A percentile compares a stretch with the other conserved stretches of the same genome.
Conservation (phyloP, 2,113 vertebrate genomes). For the Sinocyclocheilus maitianheensis region DNA sequence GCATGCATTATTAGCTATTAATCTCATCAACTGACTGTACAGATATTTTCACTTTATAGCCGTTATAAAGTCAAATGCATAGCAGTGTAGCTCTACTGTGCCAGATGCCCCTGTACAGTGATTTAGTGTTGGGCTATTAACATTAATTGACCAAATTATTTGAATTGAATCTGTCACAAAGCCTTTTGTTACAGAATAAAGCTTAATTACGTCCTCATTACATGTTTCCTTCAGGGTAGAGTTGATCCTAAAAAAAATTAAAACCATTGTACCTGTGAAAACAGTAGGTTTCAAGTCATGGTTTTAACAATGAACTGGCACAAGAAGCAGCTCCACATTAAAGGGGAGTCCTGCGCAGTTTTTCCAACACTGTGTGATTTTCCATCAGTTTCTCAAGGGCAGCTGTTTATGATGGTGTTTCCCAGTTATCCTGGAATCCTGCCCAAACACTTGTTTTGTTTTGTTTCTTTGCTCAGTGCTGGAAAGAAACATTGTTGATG, state of each 20-base stretch:
- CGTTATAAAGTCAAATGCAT: conserved; percentile 57
- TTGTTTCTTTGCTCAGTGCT: conserved; percentile 74
- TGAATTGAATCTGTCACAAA: conserved; percentile 57
- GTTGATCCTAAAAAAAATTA: conserved; percentile 57
- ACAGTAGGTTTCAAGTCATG: conserved; percentile 54
- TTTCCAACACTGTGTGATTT: conserved; percentile 65
- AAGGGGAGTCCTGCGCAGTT: conserved; percentile 64
- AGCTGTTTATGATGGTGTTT: conserved; percentile 74
- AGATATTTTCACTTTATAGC: conserved; percentile 40
- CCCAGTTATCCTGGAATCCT: conserved; percentile 66
- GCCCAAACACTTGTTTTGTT: conserved; percentile 68
- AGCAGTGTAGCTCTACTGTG: conserved; percentile 52
- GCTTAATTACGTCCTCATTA: conserved; percentile 60
- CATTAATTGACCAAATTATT: conserved; percentile 68
- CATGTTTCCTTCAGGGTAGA: conserved; percentile 36
- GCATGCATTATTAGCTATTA: background rate
- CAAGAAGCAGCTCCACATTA: conserved; percentile 57
- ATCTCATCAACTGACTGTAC: background rate
- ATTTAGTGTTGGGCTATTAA: conserved; percentile 48
- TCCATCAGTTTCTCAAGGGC: conserved; percentile 66
- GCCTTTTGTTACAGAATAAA: conserved; percentile 10
- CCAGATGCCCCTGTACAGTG: conserved; percentile 41
- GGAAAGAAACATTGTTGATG: conserved; percentile 89
- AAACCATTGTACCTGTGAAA: conserved; percentile 65
- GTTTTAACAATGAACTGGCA: conserved; percentile 57